Conservation (phyloP, 2,888 invertebrate genomes). For the Endomychus coccineus region DNA sequence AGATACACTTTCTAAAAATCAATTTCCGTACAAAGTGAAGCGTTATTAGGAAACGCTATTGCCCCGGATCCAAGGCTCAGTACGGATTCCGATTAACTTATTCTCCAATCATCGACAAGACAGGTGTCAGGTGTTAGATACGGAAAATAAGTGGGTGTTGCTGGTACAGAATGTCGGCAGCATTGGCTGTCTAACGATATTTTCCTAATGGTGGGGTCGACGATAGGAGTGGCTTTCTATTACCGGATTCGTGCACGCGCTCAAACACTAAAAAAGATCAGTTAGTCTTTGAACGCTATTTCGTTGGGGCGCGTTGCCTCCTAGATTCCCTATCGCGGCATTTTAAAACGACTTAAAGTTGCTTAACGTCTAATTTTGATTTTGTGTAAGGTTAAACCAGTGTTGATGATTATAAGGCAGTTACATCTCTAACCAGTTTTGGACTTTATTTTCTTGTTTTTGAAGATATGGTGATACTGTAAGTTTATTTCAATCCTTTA, state of each 20-base stretch:
- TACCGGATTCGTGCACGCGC: constrained; percentile 14
- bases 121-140: constrained; percentile 38
- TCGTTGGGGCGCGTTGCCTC: too few relatives aligned
- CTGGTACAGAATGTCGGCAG: constrained; percentile 30
- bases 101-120: constrained; percentile 27
- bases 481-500: constrained; percentile 28
- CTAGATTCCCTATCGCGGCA: too few relatives aligned
- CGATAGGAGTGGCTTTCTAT: constrained; percentile 12
- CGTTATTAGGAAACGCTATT: too few relatives aligned
- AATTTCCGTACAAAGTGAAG: too few relatives aligned
- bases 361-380: not conserved
- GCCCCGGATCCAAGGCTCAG: too few relatives aligned
- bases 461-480: constrained; percentile 44
- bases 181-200: constrained; percentile 25
- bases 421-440: constrained; percentile 16
- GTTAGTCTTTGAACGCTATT: too few relatives aligned
- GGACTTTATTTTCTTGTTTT: constrained; percentile 18
- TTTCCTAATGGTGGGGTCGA: constrained; percentile 12
- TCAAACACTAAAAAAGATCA: too few relatives aligned
- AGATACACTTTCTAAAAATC: too few relatives aligned
- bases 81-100: not conserved
- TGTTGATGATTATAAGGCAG: not conserved
- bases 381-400: not conserved
- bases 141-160: constrained; percentile 30
- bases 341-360: too few relatives aligned